phyloP scores from a whole-genome alignment of 1,140 invertebrate species.

The Meteorus sp. region DNA sequence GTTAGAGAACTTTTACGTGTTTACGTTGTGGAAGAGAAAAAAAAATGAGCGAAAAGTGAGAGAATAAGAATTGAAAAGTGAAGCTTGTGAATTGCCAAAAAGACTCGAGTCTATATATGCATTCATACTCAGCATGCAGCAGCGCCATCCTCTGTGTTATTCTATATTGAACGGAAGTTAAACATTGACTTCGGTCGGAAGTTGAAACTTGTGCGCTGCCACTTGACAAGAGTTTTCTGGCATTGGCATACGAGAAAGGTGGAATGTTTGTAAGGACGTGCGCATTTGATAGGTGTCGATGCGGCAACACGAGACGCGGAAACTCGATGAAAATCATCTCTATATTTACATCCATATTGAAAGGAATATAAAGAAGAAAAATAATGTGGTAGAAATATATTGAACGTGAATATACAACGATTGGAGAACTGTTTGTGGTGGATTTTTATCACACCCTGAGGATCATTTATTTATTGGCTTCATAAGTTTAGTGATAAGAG shows the following conservation, averaged over 20 bases:
- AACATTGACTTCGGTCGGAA: constrained; percentile 6
- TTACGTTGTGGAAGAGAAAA: too few species aligned
- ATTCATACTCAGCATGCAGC: too few species aligned
- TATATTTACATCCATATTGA: constrained; percentile 6
- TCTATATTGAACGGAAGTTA: constrained; percentile 1
- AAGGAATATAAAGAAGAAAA: constrained; percentile 29
- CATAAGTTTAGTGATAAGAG: constrained; percentile 32
- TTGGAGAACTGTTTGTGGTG: too few species aligned
- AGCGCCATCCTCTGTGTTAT: neutral
- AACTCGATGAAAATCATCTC: too few species aligned
- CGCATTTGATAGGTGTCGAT: neutral
- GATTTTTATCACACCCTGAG: constrained; percentile 22
- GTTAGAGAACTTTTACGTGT: too few species aligned
- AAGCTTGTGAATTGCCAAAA: too few species aligned
- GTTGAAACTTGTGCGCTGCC: neutral
- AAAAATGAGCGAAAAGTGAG: too few species aligned
- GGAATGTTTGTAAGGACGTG: neutral
- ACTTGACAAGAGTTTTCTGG: neutral
- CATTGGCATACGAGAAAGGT: neutral
- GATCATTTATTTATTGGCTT: constrained; percentile 37
- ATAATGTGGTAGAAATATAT: constrained; percentile 27
- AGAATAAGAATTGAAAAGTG: too few species aligned
- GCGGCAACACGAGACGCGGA: neutral
- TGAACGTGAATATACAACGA: constrained; percentile 33
- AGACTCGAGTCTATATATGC: too few species aligned